Evolutionary conservation across 92 coral and sea anemone species (phyloP).

Genomic region (Umimayanthus kanabou): DNA sequence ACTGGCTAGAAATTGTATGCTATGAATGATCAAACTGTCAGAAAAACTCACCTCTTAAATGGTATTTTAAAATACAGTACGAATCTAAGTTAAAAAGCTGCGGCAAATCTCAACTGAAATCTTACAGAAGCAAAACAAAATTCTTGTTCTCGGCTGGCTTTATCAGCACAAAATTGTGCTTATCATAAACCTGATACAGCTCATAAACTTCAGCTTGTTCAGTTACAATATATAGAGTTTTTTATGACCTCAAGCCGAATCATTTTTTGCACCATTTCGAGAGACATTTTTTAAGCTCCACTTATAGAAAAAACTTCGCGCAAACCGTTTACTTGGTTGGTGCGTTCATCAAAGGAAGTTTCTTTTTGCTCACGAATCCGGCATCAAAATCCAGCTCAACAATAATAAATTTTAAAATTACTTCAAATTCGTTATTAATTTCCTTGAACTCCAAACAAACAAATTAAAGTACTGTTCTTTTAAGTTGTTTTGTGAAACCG

Average conservation of each 20-base stretch:
- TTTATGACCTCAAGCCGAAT: background rate
- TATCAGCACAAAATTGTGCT: no score
- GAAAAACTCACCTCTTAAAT: background rate
- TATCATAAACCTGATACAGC: background rate
- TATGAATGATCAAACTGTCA: no score
- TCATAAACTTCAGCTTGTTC: background rate
- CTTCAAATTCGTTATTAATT: no score
- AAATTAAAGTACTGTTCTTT: no score
- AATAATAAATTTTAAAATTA: no score
- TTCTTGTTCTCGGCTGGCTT: background rate
- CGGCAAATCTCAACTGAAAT: background rate
- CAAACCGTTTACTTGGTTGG: background rate
- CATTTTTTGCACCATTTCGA: background rate
- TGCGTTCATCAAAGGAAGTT: no score
- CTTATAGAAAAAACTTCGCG: background rate
- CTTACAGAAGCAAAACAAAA: background rate
- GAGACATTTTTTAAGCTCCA: background rate
- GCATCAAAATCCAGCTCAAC: no score
- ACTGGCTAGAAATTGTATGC: no score
- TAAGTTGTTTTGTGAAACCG: no score
- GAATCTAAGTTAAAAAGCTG: background rate
- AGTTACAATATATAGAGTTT: background rate
- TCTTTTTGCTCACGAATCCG: no score
- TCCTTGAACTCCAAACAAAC: no score
- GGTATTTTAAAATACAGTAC: background rate